Conservation (phyloP, 2,113 vertebrate genomes). For the Trichechus manatus region DNA sequence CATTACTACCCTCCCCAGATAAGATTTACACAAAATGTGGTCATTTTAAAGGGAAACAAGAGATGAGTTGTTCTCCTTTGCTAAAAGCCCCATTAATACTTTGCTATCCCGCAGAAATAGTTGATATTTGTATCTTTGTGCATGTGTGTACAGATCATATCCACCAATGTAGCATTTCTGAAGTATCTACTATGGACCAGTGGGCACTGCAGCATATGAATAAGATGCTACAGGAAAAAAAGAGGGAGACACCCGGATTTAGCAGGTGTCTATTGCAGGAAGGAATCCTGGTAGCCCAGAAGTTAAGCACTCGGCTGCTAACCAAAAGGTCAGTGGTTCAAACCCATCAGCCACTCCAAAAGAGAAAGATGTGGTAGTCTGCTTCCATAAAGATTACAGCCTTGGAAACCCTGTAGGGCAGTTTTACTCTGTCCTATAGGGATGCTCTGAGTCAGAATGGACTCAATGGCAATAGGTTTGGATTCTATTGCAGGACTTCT, state of each 20-base stretch:
- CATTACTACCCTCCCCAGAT: background rate
- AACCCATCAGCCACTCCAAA: background rate
- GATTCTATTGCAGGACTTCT: background rate
- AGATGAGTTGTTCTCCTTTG: background rate
- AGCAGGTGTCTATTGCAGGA: background rate
- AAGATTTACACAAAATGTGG: background rate
- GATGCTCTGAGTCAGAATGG: background rate
- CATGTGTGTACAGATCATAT: background rate
- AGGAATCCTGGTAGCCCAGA: background rate
- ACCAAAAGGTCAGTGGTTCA: background rate
- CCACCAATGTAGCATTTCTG: background rate
- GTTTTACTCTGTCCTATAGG: background rate
- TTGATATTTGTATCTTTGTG: background rate
- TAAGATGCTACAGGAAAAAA: background rate
- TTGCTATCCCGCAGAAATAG: background rate
- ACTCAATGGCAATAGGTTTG: background rate
- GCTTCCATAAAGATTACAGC: background rate
- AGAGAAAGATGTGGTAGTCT: background rate
- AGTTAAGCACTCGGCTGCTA: background rate
- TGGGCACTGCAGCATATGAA: background rate
- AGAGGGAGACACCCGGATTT: background rate
- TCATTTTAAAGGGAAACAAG: constrained; percentile 22
- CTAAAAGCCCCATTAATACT: background rate
- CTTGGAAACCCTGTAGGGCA: background rate
- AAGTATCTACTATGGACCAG: background rate